A percentile compares a stretch with the other conserved stretches of the same genome.
These are phyloP conservation scores for Myripristis murdjan DNA, from an alignment of 2,797 vertebrate genomes.

Conservation along the genomic window DNA sequence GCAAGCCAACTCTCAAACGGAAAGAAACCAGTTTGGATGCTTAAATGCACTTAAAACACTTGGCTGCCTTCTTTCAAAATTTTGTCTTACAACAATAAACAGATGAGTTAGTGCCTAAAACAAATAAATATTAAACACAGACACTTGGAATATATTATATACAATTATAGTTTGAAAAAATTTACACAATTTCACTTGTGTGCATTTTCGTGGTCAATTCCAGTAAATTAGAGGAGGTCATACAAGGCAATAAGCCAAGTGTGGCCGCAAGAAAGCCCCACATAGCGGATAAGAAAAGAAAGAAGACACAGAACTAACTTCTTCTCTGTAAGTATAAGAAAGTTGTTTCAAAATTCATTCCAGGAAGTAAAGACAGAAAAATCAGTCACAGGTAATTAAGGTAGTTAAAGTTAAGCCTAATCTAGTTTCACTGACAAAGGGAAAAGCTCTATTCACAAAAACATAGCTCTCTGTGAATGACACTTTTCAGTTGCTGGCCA, in stretches of 20 bases:
- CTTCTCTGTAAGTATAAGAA: conserved; percentile 31
- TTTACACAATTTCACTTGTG: background rate
- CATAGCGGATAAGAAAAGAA: background rate
- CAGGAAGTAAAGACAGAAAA: conserved; percentile 65
- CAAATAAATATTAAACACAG: conserved; percentile 1
- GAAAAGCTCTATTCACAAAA: conserved; percentile 22
- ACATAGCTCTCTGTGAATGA: background rate
- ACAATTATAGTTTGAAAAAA: background rate
- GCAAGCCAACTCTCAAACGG: background rate
- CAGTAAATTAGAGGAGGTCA: background rate
- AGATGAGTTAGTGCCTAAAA: background rate
- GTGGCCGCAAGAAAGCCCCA: background rate
- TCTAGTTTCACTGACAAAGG: background rate
- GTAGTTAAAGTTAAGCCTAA: background rate
- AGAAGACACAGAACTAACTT: background rate
- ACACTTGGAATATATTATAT: background rate
- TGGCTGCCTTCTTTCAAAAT: background rate
- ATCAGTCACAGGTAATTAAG: background rate
- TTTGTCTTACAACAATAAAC: conserved; percentile 14
- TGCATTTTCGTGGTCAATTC: background rate
- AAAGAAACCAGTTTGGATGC: background rate
- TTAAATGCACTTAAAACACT: background rate
- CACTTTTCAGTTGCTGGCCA: background rate
- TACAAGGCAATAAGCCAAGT: conserved; percentile 5
- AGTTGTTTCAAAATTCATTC: conserved; percentile 47